Base-by-base conservation (phyloP, 2,797 vertebrate genomes). In the Oreortyx pictus region DNA sequence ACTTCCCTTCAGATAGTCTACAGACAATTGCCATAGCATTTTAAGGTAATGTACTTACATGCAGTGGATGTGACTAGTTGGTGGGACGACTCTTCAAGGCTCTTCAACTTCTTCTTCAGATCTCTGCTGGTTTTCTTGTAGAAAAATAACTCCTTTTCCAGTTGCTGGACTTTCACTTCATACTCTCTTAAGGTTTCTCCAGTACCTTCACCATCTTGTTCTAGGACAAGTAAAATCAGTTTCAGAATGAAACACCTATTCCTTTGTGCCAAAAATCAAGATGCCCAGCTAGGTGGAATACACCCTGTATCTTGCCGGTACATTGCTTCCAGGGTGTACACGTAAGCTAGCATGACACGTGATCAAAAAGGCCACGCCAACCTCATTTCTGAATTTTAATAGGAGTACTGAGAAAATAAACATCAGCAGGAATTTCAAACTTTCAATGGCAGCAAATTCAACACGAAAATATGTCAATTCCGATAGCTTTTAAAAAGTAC, bases 101-200 rank as follows among this genome's bases (percentile, higher is more conserved):
- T 97, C 83, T 97, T 98, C 76, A 99, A 92, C 96, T 98, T 98
- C 96, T 98, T 98, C 95, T 98, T 99, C 89, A 99, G 97, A 60
- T 99, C 98, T 64, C 98, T 98, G 75, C 97, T 98, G 46, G 97
- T 98, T 97, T 97, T 98, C 97, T 99, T 99, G 96, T 99, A 99
- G 97, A 98, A 99, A 96, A 98, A 98, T 90, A 99, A 97, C 68
- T 99, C 98, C 95, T 98, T 99, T 97, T 99, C 98, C 90, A 99
- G 94, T 88, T 98, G 97, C 90, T 98, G 98, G 43, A 99, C 92
- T 97, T 97, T 98, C 37, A 96, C 95, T 96, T 98, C 98, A 59
- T 98, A 94, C 8, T 25, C 79, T 95, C 96, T 97, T 50, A 97
- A 88, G 39, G 94, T 94, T 96, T 97, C 97, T 84, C 88, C 67